Evolutionary conservation across 2,888 invertebrate genomes (phyloP).

Genomic region (Helicoverpa assulta): DNA sequence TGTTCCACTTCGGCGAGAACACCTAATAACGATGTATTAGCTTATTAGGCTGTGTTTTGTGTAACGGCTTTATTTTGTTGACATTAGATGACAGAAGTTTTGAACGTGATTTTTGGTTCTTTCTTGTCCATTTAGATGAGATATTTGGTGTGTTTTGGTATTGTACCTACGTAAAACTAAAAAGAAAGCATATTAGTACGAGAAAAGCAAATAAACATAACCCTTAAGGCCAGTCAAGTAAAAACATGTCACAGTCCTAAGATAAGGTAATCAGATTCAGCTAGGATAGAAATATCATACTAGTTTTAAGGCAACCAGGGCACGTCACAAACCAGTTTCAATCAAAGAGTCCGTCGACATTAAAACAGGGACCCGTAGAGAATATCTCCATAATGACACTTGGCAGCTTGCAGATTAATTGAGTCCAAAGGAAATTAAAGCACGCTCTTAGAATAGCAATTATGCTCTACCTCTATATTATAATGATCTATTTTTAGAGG

Average conservation of each 20-base stretch:
- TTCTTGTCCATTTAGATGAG: too few species aligned
- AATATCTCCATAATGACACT: slow-evolving; percentile 60
- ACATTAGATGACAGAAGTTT: too few species aligned
- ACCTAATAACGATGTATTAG: slow-evolving; percentile 40
- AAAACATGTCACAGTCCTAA: too few species aligned
- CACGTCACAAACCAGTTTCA: slow-evolving; percentile 1
- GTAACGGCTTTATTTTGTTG: too few species aligned
- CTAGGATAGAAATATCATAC: background rate
- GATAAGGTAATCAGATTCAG: background rate
- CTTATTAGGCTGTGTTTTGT: background rate
- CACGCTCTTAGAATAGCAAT: slow-evolving; percentile 71
- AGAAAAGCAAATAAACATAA: background rate
- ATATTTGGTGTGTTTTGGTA: too few species aligned
- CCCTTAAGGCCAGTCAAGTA: too few species aligned
- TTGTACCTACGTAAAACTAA: too few species aligned
- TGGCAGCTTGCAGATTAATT: slow-evolving; percentile 72
- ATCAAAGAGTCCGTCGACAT: slow-evolving; percentile 24
- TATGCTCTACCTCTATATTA: slow-evolving; percentile 72
- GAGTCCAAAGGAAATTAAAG: slow-evolving; percentile 76
- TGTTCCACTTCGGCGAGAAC: slow-evolving; percentile 57
- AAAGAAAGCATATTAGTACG: too few species aligned
- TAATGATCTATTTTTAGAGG: slow-evolving; percentile 75
- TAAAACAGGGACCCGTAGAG: background rate
- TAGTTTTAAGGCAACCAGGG: background rate
- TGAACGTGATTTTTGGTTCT: too few species aligned